phyloP scores from a whole-genome alignment of 2,888 invertebrate species.

The Ceramica pisi region DNA sequence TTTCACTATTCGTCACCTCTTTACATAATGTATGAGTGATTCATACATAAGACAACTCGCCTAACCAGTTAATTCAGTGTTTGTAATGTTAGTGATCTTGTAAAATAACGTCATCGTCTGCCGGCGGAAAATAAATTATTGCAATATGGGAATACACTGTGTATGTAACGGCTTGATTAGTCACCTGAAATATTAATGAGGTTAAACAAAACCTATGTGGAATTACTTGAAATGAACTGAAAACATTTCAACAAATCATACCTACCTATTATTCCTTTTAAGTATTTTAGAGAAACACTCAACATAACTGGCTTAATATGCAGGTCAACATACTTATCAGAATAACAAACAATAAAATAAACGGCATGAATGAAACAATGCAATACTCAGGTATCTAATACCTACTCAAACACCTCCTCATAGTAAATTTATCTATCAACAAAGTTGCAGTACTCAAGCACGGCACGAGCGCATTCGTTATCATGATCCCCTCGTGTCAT shows the following conservation, averaged over 20 bases:
- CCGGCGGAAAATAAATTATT: constrained; percentile 46
- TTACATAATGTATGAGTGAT: constrained; percentile 74
- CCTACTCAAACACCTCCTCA: constrained; percentile 2
- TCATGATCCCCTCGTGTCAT: constrained; percentile 18
- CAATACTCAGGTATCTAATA: constrained; percentile 1
- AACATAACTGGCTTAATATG: background rate
- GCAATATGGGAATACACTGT: constrained; percentile 57
- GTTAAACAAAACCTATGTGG: constrained; percentile 1
- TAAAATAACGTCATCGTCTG: constrained; percentile 42
- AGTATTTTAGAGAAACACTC: background rate
- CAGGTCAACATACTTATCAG: background rate
- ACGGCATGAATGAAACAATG: constrained; percentile 20
- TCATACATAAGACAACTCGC: constrained; percentile 49
- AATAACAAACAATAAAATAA: constrained; percentile 10
- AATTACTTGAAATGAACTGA: background rate
- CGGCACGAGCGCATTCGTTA: constrained; percentile 25
- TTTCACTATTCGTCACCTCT: constrained; percentile 77
- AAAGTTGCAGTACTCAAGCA: constrained; percentile 10
- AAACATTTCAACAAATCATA: background rate
- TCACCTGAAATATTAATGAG: constrained; percentile 30
- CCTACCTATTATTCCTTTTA: background rate
- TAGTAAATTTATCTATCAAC: constrained; percentile 11
- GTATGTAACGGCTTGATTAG: constrained; percentile 18
- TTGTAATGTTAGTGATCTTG: constrained; percentile 36
- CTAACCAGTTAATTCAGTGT: constrained; percentile 46